Percentiles rank a stretch among this genome's conserved stretches.
phyloP scores from a whole-genome alignment of 2,113 vertebrate species.

The Tragelaphus imberbis region DNA sequence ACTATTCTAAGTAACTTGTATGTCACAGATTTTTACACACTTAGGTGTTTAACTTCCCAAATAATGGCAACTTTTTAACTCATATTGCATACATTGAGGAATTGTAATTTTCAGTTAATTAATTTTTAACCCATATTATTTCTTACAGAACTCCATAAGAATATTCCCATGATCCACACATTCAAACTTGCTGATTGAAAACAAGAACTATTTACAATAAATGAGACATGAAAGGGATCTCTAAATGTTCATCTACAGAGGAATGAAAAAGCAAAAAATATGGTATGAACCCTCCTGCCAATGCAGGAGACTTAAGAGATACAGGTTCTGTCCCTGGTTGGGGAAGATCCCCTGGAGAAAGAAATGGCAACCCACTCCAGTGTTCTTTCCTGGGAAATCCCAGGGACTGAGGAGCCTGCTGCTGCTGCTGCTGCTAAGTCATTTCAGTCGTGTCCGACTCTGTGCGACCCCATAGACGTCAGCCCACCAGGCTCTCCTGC shows the following conservation, averaged over 20 bases:
- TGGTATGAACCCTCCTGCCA: background rate
- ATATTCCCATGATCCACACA: background rate
- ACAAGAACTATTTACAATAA: background rate
- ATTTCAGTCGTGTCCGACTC: no score
- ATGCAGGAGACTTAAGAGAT: background rate
- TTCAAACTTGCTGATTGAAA: background rate
- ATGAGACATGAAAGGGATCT: background rate
- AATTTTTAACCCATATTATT: background rate
- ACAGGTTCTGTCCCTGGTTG: background rate
- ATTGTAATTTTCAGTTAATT: background rate
- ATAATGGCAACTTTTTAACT: background rate
- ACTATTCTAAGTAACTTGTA: background rate
- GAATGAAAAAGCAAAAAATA: no score
- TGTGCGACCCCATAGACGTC: no score
- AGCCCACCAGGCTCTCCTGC: no score
- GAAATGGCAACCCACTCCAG: background rate
- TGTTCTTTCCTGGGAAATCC: background rate
- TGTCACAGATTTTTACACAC: background rate
- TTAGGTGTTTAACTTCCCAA: background rate
- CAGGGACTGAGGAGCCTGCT: background rate
- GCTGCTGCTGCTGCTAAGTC: no score
- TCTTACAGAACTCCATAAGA: background rate
- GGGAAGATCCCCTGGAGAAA: background rate
- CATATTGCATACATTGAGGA: background rate
- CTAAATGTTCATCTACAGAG: background rate